phyloP scores from a whole-genome alignment of 1,140 invertebrate genomes.

The Drosophila varians region DNA sequence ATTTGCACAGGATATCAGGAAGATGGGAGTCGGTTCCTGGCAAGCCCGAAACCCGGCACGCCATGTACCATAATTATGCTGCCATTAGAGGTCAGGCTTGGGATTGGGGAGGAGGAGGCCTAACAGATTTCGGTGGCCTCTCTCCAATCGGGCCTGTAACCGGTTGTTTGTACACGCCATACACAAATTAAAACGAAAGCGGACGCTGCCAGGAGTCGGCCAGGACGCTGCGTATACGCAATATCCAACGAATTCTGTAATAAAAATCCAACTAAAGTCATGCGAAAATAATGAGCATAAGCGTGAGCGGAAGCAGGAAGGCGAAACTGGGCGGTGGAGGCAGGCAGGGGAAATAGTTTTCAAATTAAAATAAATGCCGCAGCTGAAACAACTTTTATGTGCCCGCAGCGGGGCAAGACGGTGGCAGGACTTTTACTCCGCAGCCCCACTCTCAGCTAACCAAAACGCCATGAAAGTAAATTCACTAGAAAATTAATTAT shows the following conservation, averaged over 20 bases:
- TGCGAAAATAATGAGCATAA: conserved; percentile 75
- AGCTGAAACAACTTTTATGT: conserved; percentile 78
- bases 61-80: conserved; percentile 75
- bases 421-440: conserved; percentile 9
- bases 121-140: conserved; percentile 50
- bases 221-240: conserved; percentile 73
- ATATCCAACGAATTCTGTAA: conserved; percentile 59
- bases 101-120: conserved; percentile 57
- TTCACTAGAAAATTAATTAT: conserved; percentile 82
- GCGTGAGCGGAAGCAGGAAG: conserved; percentile 12
- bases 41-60: conserved; percentile 8
- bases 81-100: conserved; percentile 46
- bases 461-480: conserved; percentile 79
- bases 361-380: conserved; percentile 81
- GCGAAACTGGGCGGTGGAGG: not conserved
- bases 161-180: conserved; percentile 54
- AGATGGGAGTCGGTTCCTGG: conserved; percentile 12
- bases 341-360: conserved; percentile 67
- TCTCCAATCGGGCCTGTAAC: conserved; percentile 4
- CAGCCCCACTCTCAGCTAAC: conserved; percentile 56
- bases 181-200: conserved; percentile 74
- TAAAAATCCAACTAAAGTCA: conserved; percentile 78
- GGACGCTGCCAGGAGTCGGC: no score
- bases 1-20: conserved; percentile 45
- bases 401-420: conserved; percentile 38